Evolutionary conservation across 1,140 invertebrate genomes (phyloP).

Genomic region (Danaus melanippus): DNA sequence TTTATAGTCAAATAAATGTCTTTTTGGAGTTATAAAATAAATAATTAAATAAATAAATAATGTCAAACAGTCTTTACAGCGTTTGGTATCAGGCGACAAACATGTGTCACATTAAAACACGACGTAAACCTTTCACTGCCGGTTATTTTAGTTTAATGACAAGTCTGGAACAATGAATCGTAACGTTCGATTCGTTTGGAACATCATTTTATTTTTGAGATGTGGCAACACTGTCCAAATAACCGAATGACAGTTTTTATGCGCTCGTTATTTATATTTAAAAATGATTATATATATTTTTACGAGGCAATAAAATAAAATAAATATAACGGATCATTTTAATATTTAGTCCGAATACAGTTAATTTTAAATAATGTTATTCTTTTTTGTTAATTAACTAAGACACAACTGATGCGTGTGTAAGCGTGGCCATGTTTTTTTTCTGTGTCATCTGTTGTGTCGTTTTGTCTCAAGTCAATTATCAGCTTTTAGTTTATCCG

Average conservation of each 20-base stretch:
- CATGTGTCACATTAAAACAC: constrained; percentile 50
- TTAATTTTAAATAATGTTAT: too few species aligned
- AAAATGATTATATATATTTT: too few species aligned
- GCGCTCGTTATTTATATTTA: too few species aligned
- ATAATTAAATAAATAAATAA: too few species aligned
- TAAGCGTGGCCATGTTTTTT: constrained; percentile 31
- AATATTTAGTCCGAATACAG: too few species aligned
- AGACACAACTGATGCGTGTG: constrained; percentile 7
- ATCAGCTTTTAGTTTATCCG: constrained; percentile 40
- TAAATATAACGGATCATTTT: too few species aligned
- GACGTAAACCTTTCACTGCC: constrained; percentile 26
- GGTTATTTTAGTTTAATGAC: constrained; percentile 63
- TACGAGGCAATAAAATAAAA: too few species aligned
- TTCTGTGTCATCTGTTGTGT: constrained; percentile 35
- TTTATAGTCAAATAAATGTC: too few species aligned
- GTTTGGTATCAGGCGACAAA: constrained; percentile 29
- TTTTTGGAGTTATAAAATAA: too few species aligned
- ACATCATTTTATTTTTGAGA: constrained; percentile 10
- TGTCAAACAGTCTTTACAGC: too few species aligned
- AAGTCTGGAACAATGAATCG: constrained; percentile 43
- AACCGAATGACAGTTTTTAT: too few species aligned
- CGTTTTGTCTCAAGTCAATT: constrained; percentile 50
- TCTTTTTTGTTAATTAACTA: background rate
- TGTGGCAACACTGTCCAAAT: too few species aligned
- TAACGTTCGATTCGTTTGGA: constrained; percentile 17